Percentiles rank a stretch among this genome's conserved stretches.
These are phyloP conservation scores for Schlechtendalia chinensis DNA, from an alignment of 1,140 invertebrate species.

Conservation along the genomic window DNA sequence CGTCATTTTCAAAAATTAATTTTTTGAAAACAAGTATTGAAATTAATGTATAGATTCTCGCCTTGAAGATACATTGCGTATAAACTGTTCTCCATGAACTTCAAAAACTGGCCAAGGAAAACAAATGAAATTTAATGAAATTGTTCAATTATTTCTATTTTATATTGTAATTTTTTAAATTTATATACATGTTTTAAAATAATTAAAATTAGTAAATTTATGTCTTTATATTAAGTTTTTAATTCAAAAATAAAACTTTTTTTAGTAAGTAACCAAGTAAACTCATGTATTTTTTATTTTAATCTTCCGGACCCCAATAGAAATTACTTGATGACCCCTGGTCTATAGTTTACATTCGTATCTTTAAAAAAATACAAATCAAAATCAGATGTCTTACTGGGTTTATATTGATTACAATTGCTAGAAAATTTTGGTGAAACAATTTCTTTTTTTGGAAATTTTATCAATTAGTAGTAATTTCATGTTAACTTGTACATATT, in stretches of 20 bases:
- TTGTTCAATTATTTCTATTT: background rate
- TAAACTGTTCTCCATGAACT: background rate
- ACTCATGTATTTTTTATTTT: background rate
- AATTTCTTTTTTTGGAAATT: too few relatives aligned
- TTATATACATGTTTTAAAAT: background rate
- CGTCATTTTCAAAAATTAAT: too few relatives aligned
- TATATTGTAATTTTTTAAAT: background rate
- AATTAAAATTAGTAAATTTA: background rate
- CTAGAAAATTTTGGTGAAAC: too few relatives aligned
- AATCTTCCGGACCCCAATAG: background rate
- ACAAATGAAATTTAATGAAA: background rate
- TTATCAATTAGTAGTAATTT: too few relatives aligned
- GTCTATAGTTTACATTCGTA: too few relatives aligned
- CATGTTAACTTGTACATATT: too few relatives aligned
- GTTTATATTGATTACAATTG: too few relatives aligned
- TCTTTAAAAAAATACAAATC: too few relatives aligned
- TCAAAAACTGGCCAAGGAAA: background rate
- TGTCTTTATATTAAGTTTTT: background rate
- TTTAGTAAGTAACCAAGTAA: too few relatives aligned
- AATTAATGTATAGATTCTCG: background rate
- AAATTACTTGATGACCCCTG: conserved; percentile 2
- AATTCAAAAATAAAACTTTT: background rate
- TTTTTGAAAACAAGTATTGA: background rate
- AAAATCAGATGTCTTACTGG: too few relatives aligned
- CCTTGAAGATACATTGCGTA: background rate